These are phyloP conservation scores for Parus major DNA, from an alignment of 2,113 vertebrate species.

Conservation along the genomic window DNA sequence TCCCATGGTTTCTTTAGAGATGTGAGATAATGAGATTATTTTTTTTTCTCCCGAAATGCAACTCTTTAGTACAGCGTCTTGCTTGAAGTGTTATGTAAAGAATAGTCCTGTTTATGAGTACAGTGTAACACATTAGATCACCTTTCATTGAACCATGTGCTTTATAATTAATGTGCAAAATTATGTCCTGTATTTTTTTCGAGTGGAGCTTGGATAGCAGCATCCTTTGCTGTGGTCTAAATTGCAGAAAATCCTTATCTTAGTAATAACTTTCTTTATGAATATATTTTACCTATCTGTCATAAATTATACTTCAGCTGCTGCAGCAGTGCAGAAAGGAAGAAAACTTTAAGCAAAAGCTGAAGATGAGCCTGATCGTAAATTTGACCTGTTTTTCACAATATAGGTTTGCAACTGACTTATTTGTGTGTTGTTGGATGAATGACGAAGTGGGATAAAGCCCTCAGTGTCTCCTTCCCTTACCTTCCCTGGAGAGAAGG, in stretches of 20 bases:
- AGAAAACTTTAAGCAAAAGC: not conserved
- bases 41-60: not conserved
- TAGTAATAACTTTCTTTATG: not conserved
- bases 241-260: constrained; percentile 8
- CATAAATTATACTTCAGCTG: not conserved
- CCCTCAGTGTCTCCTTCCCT: not conserved
- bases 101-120: not conserved
- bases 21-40: not conserved
- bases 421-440: not conserved
- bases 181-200: not conserved
- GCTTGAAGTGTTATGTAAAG: not conserved
- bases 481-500: not conserved
- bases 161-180: not conserved
- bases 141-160: not conserved
- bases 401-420: not conserved
- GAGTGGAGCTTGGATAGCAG: not conserved
- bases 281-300: not conserved
- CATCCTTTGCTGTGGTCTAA: constrained; percentile 9
- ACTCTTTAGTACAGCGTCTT: not conserved
- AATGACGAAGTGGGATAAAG: not conserved
- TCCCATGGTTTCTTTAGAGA: constrained; percentile 9
- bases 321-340: not conserved
- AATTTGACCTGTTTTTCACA: not conserved
- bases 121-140: not conserved
- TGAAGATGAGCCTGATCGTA: not conserved